phyloP scores from a whole-genome alignment of 2,113 vertebrate species.

The Plecotus auritus region DNA sequence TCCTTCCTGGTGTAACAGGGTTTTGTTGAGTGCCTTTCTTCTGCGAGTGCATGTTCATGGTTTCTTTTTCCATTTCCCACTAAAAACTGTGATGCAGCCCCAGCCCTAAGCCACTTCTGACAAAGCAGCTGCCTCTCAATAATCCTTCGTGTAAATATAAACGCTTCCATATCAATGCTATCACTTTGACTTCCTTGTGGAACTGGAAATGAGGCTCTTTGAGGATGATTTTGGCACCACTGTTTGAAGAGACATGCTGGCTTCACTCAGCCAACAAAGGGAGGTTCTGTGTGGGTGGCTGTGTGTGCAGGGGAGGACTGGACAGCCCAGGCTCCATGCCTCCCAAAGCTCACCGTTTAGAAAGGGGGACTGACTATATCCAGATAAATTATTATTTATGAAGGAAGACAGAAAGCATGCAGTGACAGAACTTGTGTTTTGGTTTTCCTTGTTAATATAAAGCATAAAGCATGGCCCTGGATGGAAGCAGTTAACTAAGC shows the following conservation, averaged over 20 bases:
- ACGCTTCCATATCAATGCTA: not conserved
- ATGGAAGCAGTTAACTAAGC: not conserved
- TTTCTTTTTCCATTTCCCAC: not conserved
- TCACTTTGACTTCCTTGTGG: not conserved
- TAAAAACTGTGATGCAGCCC: not conserved
- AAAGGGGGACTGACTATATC: not conserved
- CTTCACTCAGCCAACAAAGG: not conserved
- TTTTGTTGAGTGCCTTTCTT: not conserved
- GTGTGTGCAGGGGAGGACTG: not conserved
- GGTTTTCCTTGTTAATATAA: not conserved
- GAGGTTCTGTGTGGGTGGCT: not conserved
- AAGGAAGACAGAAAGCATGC: not conserved
- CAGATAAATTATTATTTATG: not conserved
- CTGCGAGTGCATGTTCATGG: not conserved
- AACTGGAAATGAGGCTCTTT: not conserved
- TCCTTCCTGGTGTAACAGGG: not conserved
- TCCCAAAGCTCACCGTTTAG: not conserved
- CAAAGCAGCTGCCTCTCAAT: not conserved
- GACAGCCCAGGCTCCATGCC: not conserved
- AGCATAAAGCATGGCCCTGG: not conserved
- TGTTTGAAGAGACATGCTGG: not conserved
- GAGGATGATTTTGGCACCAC: not conserved
- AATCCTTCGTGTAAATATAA: not conserved
- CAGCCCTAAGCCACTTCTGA: not conserved
- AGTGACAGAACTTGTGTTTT: not conserved